A percentile compares a stretch with the other conserved stretches of the same genome.
Conservation (phyloP, 2,113 vertebrate species). For the Steatornis caripensis region DNA sequence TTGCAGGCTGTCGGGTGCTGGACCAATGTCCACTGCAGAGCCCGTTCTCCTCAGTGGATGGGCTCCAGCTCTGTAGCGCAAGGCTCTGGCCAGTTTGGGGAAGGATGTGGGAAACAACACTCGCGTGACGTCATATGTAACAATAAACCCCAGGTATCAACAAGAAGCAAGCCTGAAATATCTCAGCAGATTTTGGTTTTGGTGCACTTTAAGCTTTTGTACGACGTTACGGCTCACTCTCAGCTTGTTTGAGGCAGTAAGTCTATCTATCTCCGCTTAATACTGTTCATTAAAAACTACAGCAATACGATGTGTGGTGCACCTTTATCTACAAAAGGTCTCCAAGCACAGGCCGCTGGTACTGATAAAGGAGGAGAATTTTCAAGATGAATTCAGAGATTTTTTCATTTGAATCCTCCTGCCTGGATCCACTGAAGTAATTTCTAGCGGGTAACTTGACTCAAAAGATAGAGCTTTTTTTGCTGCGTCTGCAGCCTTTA, state of each 20-base stretch:
- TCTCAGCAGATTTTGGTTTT: neutral
- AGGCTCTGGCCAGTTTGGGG: neutral
- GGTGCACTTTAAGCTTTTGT: neutral
- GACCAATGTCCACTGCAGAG: accelerated
- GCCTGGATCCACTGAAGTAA: neutral
- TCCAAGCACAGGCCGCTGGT: neutral
- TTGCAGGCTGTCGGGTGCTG: accelerated
- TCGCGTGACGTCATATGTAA: accelerated
- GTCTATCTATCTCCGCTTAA: neutral
- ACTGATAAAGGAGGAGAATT: neutral
- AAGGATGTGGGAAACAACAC: neutral
- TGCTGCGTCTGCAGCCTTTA: neutral
- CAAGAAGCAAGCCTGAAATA: neutral
- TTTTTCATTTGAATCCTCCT: neutral
- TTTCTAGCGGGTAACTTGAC: neutral
- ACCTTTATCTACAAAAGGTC: neutral
- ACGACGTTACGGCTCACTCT: neutral
- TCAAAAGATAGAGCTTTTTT: neutral
- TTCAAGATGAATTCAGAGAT: neutral
- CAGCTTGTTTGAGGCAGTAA: neutral
- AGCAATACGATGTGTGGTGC: accelerated
- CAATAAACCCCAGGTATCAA: neutral
- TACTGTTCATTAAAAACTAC: neutral
- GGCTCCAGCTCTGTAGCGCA: neutral
- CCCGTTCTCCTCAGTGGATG: accelerated